phyloP scores from a whole-genome alignment of 1,140 invertebrate species.

The Heliconius melpomene region DNA sequence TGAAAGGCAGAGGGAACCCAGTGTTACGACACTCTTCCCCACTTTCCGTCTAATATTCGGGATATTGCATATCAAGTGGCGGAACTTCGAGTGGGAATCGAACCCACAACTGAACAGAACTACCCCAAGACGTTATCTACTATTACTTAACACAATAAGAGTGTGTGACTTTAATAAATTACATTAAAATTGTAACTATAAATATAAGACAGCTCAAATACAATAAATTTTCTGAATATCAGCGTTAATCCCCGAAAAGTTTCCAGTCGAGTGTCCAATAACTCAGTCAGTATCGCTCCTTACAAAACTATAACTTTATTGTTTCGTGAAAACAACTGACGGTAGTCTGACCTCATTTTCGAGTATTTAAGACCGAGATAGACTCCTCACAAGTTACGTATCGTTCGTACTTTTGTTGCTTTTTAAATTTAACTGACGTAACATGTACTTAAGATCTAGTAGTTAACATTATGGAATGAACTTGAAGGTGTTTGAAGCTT shows the following conservation, averaged over 20 bases:
- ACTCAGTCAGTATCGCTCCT: conserved; percentile 54
- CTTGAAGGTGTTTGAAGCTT: not conserved
- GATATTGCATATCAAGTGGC: too few species aligned
- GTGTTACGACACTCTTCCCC: too few species aligned
- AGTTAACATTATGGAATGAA: too few species aligned
- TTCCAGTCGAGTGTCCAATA: conserved; percentile 57
- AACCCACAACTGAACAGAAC: too few species aligned
- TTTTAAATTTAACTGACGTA: not conserved
- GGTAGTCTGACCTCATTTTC: conserved; percentile 49
- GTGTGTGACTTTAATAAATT: not conserved
- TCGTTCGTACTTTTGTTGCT: conserved; percentile 22
- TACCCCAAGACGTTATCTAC: not conserved
- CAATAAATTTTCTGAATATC: conserved; percentile 63
- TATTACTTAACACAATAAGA: not conserved
- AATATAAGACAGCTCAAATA: conserved; percentile 45
- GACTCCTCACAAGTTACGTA: conserved; percentile 36
- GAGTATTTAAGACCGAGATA: conserved; percentile 46
- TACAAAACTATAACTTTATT: conserved; percentile 47
- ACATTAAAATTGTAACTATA: not conserved
- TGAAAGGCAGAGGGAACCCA: too few species aligned
- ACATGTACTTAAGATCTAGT: too few species aligned
- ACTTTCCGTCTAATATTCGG: too few species aligned
- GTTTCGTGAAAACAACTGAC: conserved; percentile 51
- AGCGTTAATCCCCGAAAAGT: conserved; percentile 64
- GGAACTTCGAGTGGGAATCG: too few species aligned